phyloP scores from a whole-genome alignment of 1,140 invertebrate species.

The Lordiphosa clarofinis region DNA sequence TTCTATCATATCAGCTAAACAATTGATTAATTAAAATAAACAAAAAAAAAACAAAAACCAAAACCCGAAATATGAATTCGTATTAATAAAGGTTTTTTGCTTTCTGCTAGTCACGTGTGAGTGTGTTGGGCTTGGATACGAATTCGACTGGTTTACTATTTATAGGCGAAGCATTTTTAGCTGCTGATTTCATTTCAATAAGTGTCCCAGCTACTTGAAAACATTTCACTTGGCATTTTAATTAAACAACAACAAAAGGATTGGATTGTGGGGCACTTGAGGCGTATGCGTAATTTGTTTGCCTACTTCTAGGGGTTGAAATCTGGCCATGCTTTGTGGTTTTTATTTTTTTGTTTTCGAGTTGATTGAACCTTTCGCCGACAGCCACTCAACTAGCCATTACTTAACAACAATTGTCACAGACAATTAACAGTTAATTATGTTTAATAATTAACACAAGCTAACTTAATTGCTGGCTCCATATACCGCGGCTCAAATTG shows the following conservation, averaged over 20 bases:
- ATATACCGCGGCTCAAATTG: constrained; percentile 1
- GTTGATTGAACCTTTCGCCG: no score
- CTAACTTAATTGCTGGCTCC: background rate
- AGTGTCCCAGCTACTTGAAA: constrained; percentile 36
- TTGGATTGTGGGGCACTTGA: no score
- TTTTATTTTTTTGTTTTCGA: no score
- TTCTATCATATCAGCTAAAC: constrained; percentile 15
- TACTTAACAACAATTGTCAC: constrained; percentile 19
- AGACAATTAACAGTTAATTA: constrained; percentile 1
- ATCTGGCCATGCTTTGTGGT: no score
- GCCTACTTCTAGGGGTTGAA: no score
- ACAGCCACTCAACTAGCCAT: background rate
- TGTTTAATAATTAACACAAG: constrained; percentile 31
- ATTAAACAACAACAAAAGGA: background rate
- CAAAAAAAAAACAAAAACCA: background rate
- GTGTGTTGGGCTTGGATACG: constrained; percentile 2
- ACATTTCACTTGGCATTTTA: background rate
- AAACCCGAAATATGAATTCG: background rate
- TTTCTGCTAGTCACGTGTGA: constrained; percentile 50
- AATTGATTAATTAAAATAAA: constrained; percentile 35
- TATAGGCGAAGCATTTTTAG: constrained; percentile 68
- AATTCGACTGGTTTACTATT: constrained; percentile 53
- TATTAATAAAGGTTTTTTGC: constrained; percentile 7
- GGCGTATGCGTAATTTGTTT: no score
- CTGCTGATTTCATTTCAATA: constrained; percentile 68